Percentiles rank a stretch among this genome's conserved stretches.
Conservation (phyloP, 2,888 invertebrate species). For the Pharmacophagus antenor region DNA sequence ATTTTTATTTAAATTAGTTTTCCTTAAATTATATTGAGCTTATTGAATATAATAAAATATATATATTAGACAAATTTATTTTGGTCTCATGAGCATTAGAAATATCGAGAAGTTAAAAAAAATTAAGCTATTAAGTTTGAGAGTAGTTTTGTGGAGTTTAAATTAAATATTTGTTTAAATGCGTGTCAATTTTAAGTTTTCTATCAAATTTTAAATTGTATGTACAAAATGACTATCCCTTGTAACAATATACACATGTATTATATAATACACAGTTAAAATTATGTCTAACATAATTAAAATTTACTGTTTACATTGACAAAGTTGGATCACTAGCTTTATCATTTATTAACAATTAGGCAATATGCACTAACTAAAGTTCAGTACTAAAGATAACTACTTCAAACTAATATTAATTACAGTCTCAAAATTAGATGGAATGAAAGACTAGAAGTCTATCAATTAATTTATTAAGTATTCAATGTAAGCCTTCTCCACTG, state of each 20-base stretch:
- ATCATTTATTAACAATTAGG: too few relatives aligned
- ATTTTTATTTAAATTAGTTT: not conserved
- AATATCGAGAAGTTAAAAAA: too few relatives aligned
- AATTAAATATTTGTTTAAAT: not conserved
- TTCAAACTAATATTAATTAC: slow-evolving; percentile 17
- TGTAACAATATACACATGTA: not conserved
- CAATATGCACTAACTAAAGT: not conserved
- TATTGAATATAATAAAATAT: not conserved
- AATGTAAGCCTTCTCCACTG: slow-evolving; percentile 63
- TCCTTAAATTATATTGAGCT: not conserved
- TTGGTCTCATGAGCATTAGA: not conserved
- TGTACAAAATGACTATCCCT: not conserved
- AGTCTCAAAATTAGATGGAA: slow-evolving; percentile 33
- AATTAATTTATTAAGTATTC: slow-evolving; percentile 45
- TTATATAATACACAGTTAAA: not conserved
- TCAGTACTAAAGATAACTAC: not conserved
- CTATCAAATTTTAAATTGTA: not conserved
- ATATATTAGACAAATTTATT: not conserved
- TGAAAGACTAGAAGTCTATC: slow-evolving; percentile 34
- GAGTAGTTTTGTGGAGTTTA: not conserved
- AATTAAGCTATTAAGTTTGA: not conserved
- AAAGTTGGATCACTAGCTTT: not conserved
- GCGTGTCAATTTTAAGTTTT: not conserved
- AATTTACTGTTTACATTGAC: too few relatives aligned
- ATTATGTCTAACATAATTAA: not conserved